Evolutionary conservation across 1,140 invertebrate genomes (phyloP).

Genomic region (Formica exsecta): DNA sequence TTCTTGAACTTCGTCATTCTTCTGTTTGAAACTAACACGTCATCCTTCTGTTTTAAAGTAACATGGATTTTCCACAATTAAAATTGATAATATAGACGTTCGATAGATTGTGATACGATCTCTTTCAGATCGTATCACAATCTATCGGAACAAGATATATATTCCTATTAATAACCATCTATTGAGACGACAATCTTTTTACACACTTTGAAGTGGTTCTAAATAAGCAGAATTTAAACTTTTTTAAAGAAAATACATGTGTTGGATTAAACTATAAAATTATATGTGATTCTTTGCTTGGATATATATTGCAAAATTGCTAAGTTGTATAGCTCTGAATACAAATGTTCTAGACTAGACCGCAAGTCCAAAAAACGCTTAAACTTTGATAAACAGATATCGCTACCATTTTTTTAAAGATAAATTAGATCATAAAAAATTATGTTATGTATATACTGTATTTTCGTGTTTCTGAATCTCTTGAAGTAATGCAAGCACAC

Average conservation of each 20-base stretch:
- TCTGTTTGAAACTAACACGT: not conserved
- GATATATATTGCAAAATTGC: too few species aligned
- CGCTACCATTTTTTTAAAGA: not conserved
- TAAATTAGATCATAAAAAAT: slow-evolving; percentile 30
- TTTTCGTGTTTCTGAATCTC: not conserved
- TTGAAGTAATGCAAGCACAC: not conserved
- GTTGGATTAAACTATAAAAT: not conserved
- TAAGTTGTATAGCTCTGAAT: too few species aligned
- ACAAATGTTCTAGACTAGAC: not conserved
- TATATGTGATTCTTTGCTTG: not conserved
- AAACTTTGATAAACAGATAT: slow-evolving; percentile 27
- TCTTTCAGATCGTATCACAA: not conserved
- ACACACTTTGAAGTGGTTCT: not conserved
- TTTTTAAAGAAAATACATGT: not conserved
- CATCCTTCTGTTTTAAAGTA: not conserved
- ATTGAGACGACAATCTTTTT: not conserved
- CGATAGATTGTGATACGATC: not conserved
- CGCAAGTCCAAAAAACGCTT: not conserved
- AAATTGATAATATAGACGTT: slow-evolving; percentile 3
- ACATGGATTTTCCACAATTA: not conserved
- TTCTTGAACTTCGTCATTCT: not conserved
- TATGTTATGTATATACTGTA: not conserved
- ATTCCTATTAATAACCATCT: not conserved
- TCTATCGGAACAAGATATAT: not conserved
- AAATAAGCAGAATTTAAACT: not conserved